A percentile compares a stretch with the other conserved stretches of the same genome.
These are phyloP conservation scores for Nothocercus nigrocapillus DNA, from an alignment of 2,113 vertebrate species.

Conservation along the genomic window DNA sequence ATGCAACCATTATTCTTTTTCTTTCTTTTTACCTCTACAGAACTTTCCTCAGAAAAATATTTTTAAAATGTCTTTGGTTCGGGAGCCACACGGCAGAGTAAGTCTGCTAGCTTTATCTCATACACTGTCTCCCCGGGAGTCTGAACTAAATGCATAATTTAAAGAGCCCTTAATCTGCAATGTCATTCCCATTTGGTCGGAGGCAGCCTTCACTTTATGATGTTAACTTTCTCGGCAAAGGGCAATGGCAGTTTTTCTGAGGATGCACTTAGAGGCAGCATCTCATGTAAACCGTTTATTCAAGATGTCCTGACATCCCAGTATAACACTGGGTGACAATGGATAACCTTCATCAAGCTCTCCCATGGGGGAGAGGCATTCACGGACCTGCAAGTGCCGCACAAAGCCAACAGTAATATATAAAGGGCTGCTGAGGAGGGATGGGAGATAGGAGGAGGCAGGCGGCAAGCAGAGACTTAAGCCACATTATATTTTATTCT, in stretches of 20 bases:
- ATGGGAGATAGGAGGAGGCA: not conserved
- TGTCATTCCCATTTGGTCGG: constrained; percentile 80
- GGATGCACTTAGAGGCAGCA: constrained; percentile 50
- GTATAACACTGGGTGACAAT: constrained; percentile 57
- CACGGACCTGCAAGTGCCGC: constrained; percentile 4
- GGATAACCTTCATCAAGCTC: constrained; percentile 65
- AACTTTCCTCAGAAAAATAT: constrained; percentile 26
- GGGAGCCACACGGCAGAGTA: not conserved
- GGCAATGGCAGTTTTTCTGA: constrained; percentile 70
- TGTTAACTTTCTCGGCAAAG: constrained; percentile 80
- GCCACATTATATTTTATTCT: not conserved
- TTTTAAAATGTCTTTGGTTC: constrained; percentile 26
- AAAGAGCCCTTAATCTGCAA: constrained; percentile 80
- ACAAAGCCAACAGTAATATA: constrained; percentile 22
- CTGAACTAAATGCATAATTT: constrained; percentile 80
- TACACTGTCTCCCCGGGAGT: constrained; percentile 71
- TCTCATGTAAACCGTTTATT: constrained; percentile 71
- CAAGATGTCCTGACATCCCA: constrained; percentile 62
- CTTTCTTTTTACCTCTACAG: not conserved
- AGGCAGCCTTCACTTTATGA: constrained; percentile 81
- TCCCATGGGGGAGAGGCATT: constrained; percentile 29
- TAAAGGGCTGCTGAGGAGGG: not conserved
- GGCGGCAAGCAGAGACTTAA: not conserved
- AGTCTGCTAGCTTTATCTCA: constrained; percentile 69
- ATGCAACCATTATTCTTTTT: not conserved